Evolutionary conservation across 2,888 invertebrate species (phyloP).

Genomic region (Conchocele bisecta): DNA sequence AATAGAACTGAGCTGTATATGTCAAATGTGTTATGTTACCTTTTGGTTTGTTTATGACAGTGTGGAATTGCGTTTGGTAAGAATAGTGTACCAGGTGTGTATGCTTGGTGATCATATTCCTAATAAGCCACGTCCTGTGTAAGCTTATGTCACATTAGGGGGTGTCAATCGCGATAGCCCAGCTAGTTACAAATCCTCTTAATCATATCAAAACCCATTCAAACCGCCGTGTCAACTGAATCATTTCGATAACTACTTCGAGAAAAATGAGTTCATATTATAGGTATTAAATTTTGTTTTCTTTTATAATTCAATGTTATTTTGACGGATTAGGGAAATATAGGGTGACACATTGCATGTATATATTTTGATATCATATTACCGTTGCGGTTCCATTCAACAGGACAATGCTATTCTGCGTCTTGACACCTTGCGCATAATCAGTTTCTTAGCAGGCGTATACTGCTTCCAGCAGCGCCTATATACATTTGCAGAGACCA

Average conservation of each 20-base stretch:
- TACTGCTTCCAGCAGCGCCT: too few species aligned
- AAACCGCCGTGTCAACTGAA: constrained; percentile 40
- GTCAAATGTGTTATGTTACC: too few species aligned
- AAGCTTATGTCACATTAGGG: constrained; percentile 6
- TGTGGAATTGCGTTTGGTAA: too few species aligned
- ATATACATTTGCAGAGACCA: too few species aligned
- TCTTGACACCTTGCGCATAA: too few species aligned
- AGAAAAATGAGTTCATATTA: constrained; percentile 33
- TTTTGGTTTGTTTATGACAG: too few species aligned
- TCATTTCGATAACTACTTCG: constrained; percentile 36
- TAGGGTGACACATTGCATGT: constrained; percentile 33
- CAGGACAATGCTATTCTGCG: too few species aligned
- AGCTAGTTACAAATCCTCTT: constrained; percentile 41
- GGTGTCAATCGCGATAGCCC: neutral
- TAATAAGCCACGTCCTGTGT: constrained; percentile 1
- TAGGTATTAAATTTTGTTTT: constrained; percentile 54
- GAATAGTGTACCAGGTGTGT: too few species aligned
- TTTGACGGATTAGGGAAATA: constrained; percentile 46
- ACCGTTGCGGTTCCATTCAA: constrained; percentile 37
- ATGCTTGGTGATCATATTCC: too few species aligned
- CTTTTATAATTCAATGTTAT: constrained; percentile 45
- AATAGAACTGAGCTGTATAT: too few species aligned
- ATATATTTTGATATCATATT: constrained; percentile 34
- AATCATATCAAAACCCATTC: constrained; percentile 29
- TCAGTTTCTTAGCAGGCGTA: too few species aligned